Conservation (phyloP, 2,888 invertebrate genomes). For the Belgica antarctica region DNA sequence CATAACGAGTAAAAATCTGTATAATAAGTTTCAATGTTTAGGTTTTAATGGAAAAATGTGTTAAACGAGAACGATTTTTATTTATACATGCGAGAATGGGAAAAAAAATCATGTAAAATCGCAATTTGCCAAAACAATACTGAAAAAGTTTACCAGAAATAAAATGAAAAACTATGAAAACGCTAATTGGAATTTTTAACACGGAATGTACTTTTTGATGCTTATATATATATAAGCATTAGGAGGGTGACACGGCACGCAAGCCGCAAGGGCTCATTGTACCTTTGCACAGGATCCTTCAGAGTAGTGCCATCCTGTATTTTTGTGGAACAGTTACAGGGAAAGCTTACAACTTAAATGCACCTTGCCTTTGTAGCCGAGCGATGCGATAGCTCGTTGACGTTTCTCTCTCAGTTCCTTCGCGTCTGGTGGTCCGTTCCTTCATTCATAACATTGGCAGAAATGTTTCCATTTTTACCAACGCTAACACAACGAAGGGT, state of each 20-base stretch:
- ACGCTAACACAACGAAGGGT: background rate
- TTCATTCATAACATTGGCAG: too few species aligned
- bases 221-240: too few species aligned
- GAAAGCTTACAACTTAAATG: too few species aligned
- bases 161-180: background rate
- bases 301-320: too few species aligned
- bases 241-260: too few species aligned
- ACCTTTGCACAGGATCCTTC: too few species aligned
- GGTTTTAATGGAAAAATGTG: conserved; percentile 15
- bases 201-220: background rate
- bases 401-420: too few species aligned
- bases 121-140: conserved; percentile 15
- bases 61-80: background rate
- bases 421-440: too few species aligned
- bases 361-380: too few species aligned
- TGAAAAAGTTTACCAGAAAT: conserved; percentile 5
- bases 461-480: background rate
- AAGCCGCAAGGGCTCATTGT: too few species aligned
- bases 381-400: too few species aligned
- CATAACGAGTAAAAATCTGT: background rate
- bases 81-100: background rate
- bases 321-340: too few species aligned
- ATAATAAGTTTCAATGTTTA: conserved; percentile 5
- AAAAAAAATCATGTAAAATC: background rate
- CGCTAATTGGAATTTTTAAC: background rate